phyloP scores from a whole-genome alignment of 2,113 vertebrate species.

The Hypocryptadius cinnamomeus region DNA sequence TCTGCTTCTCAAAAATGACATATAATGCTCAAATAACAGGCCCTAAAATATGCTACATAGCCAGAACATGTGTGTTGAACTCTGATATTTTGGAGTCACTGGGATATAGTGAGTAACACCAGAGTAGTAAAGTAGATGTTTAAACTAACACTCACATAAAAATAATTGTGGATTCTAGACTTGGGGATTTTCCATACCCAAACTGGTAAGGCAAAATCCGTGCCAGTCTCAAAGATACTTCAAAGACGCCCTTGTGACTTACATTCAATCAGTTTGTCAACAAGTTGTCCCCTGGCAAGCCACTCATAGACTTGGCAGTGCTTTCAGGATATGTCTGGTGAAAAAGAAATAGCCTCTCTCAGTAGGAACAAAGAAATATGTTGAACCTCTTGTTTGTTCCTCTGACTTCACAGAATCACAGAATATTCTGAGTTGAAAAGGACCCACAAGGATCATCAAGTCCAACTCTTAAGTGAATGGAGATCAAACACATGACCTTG shows the following conservation, averaged over 20 bases:
- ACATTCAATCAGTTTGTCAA: neutral
- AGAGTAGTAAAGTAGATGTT: neutral
- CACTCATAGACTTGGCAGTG: fast-evolving
- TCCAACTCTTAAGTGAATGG: neutral
- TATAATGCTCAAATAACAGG: neutral
- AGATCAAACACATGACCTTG: neutral
- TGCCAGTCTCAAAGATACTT: neutral
- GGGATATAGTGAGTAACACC: neutral
- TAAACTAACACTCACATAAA: neutral
- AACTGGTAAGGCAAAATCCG: neutral
- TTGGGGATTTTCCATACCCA: neutral
- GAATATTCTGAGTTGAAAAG: neutral
- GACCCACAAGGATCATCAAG: neutral
- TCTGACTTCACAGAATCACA: neutral
- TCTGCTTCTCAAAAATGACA: neutral
- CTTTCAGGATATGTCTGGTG: neutral
- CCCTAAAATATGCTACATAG: neutral
- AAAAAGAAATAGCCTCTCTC: neutral
- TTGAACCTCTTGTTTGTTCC: neutral
- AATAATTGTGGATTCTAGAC: neutral
- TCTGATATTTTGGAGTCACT: neutral
- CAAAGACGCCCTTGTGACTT: neutral
- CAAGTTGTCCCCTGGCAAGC: neutral
- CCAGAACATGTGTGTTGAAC: neutral
- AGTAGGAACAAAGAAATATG: neutral